Percentiles rank a stretch among this genome's conserved stretches.
phyloP scores from a whole-genome alignment of 2,888 invertebrate species.

The Apotomis betuletana region DNA sequence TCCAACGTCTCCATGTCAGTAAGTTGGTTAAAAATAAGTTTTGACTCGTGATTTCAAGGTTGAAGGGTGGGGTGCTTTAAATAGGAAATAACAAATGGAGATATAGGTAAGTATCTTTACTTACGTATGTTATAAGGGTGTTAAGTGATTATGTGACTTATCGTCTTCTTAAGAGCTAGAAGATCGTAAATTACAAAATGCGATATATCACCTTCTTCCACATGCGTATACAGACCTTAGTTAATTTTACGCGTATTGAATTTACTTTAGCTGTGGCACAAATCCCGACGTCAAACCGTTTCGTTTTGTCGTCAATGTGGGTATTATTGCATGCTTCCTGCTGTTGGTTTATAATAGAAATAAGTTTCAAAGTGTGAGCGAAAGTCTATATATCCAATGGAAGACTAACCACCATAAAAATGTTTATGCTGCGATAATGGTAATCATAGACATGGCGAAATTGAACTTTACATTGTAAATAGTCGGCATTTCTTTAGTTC shows the following conservation, averaged over 20 bases:
- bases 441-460: no score
- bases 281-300: no score
- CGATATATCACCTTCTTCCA: not conserved
- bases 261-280: not conserved
- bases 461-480: no score
- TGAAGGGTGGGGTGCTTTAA: conserved; percentile 27
- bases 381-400: no score
- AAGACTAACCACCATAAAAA: no score
- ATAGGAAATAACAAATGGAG: conserved; percentile 17
- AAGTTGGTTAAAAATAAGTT: conserved; percentile 22
- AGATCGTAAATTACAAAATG: not conserved
- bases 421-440: no score
- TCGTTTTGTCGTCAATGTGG: no score
- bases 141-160: not conserved
- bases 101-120: not conserved
- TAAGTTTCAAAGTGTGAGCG: no score
- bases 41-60: conserved; percentile 27
- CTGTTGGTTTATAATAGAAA: no score
- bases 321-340: no score
- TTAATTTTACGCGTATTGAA: conserved; percentile 27
- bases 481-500: no score
- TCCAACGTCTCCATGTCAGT: conserved; percentile 1
- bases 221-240: not conserved
- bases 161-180: not conserved
- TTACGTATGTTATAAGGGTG: not conserved